These are phyloP conservation scores for Agriopis aurantiaria DNA, from an alignment of 2,888 invertebrate genomes.

Conservation along the genomic window DNA sequence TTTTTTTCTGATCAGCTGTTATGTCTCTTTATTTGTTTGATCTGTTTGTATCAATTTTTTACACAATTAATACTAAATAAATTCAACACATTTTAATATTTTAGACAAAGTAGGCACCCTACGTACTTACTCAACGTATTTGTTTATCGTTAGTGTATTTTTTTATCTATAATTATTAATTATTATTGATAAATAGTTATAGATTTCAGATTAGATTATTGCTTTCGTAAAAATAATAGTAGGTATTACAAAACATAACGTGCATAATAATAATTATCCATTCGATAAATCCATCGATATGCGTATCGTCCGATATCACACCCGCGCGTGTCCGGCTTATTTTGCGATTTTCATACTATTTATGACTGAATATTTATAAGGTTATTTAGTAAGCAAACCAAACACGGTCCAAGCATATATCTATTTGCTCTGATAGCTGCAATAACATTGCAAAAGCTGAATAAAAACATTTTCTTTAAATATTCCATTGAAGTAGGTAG, in stretches of 20 bases:
- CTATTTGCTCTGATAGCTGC: too few relatives aligned
- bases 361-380: too few relatives aligned
- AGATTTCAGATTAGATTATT: constrained; percentile 1
- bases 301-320: background rate
- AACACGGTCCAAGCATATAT: too few relatives aligned
- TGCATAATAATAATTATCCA: background rate
- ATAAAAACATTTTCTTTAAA: too few relatives aligned
- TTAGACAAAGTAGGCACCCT: background rate
- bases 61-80: too few relatives aligned
- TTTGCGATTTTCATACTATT: background rate
- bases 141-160: background rate
- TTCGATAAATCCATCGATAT: constrained; percentile 3
- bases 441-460: too few relatives aligned
- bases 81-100: background rate
- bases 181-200: background rate
- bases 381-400: too few relatives aligned
- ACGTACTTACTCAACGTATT: too few relatives aligned
- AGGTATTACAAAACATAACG: background rate
- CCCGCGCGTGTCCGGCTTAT: background rate
- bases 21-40: background rate
- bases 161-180: background rate
- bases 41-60: background rate
- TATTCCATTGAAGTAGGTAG: too few relatives aligned
- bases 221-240: background rate
- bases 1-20: background rate